Evolutionary conservation across 2,113 vertebrate genomes (phyloP).

Genomic region (Apteryx owenii): DNA sequence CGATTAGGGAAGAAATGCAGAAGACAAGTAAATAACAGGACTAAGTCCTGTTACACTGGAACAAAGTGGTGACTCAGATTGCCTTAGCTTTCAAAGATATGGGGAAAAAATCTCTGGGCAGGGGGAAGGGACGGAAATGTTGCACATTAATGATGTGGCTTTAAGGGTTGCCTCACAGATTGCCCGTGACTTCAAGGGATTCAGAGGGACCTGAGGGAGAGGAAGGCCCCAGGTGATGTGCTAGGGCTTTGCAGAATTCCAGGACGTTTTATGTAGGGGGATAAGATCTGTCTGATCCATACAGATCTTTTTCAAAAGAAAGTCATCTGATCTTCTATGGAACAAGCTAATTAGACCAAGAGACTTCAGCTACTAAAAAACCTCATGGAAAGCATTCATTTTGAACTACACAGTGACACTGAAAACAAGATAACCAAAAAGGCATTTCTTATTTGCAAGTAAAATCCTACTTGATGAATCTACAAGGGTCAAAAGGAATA

Average conservation of each 20-base stretch:
- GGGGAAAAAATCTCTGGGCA: not conserved
- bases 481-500: not conserved
- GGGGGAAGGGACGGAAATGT: not conserved
- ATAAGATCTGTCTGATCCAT: not conserved
- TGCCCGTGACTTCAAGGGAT: not conserved
- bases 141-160: not conserved
- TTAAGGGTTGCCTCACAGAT: not conserved
- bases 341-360: not conserved
- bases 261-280: not conserved
- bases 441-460: not conserved
- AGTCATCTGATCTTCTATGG: not conserved
- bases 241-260: not conserved
- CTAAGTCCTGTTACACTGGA: not conserved
- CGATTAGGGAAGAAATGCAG: not conserved
- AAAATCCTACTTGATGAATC: not conserved
- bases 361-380: not conserved
- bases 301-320: not conserved
- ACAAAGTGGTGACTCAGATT: not conserved
- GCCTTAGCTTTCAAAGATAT: not conserved
- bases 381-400: not conserved
- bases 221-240: not conserved
- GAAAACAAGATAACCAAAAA: not conserved
- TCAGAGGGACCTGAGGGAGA: not conserved
- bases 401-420: not conserved
- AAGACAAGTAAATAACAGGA: not conserved